Evolutionary conservation across 2,888 invertebrate species (phyloP).

Genomic region (Lysandra bellargus): DNA sequence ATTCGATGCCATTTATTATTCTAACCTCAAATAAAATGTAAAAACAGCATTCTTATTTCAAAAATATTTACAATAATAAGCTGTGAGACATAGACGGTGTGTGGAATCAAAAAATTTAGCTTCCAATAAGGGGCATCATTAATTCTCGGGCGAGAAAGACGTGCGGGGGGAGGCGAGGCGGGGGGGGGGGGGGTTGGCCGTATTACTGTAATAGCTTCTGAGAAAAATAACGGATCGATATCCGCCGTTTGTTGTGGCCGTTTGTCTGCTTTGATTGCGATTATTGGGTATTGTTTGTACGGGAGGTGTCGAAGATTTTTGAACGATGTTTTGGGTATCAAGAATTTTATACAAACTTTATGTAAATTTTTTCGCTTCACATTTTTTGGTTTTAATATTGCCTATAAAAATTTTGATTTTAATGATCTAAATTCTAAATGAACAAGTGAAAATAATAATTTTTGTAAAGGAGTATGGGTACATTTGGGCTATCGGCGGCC

Average conservation of each 20-base stretch:
- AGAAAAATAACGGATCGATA: slow-evolving; percentile 71
- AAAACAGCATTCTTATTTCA: background rate
- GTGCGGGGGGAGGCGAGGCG: slow-evolving; percentile 51
- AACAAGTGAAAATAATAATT: too few species aligned
- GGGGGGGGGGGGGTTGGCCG: slow-evolving; percentile 61
- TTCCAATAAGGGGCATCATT: slow-evolving; percentile 86
- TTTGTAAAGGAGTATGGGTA: too few species aligned
- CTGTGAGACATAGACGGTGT: slow-evolving; percentile 45
- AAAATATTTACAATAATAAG: slow-evolving; percentile 21
- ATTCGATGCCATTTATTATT: too few species aligned
- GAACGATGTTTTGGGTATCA: background rate
- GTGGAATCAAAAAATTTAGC: slow-evolving; percentile 84
- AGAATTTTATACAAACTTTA: background rate
- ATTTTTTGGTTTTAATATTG: background rate
- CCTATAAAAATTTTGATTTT: background rate
- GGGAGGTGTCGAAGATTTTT: too few species aligned
- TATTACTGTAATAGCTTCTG: slow-evolving; percentile 64
- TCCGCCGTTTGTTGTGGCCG: slow-evolving; percentile 50
- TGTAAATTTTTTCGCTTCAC: background rate
- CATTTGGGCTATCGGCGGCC: too few species aligned
- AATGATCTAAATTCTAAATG: background rate
- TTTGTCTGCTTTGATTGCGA: slow-evolving; percentile 43
- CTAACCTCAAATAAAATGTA: background rate
- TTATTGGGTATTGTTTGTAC: slow-evolving; percentile 3
- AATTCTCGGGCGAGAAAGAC: slow-evolving; percentile 74